Evolutionary conservation across 1,140 invertebrate species (phyloP).

Genomic region (Drosophila truncata): DNA sequence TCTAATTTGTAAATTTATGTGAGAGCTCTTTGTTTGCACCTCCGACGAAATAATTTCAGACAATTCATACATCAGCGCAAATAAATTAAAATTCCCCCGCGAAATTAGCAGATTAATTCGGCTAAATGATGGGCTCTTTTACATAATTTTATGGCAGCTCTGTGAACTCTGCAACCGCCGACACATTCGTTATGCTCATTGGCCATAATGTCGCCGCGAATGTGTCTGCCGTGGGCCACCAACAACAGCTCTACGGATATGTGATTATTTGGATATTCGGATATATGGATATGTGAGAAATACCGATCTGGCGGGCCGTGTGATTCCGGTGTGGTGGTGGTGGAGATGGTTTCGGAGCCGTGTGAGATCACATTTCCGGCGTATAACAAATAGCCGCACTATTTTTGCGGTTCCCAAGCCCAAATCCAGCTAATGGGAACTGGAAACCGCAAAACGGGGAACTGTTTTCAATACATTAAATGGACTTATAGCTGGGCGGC

Average conservation of each 20-base stretch:
- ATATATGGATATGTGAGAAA: slow-evolving; percentile 7
- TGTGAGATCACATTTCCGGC: slow-evolving; percentile 42
- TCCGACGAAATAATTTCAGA: slow-evolving; percentile 35
- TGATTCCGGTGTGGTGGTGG: slow-evolving; percentile 19
- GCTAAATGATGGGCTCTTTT: slow-evolving; percentile 66
- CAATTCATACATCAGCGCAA: slow-evolving; percentile 56
- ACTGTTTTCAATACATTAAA: slow-evolving; percentile 12
- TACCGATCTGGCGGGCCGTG: slow-evolving; percentile 29
- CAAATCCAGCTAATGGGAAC: slow-evolving; percentile 26
- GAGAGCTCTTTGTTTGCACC: slow-evolving; percentile 57
- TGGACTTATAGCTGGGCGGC: not conserved
- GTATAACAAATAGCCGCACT: slow-evolving; percentile 13
- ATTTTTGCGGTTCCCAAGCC: slow-evolving; percentile 34
- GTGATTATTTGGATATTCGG: not conserved
- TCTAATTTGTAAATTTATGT: slow-evolving; percentile 77
- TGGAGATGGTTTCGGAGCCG: not conserved
- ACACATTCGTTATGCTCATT: slow-evolving; percentile 58
- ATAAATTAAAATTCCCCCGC: slow-evolving; percentile 68
- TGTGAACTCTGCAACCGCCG: slow-evolving; percentile 60
- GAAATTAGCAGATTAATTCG: slow-evolving; percentile 68
- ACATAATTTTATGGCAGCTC: slow-evolving; percentile 75
- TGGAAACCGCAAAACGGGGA: slow-evolving; percentile 30
- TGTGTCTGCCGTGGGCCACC: slow-evolving; percentile 12
- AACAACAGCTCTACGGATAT: not conserved
- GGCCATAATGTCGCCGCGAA: slow-evolving; percentile 37